phyloP scores from a whole-genome alignment of 1,140 invertebrate genomes.

The Chlorops oryzae region DNA sequence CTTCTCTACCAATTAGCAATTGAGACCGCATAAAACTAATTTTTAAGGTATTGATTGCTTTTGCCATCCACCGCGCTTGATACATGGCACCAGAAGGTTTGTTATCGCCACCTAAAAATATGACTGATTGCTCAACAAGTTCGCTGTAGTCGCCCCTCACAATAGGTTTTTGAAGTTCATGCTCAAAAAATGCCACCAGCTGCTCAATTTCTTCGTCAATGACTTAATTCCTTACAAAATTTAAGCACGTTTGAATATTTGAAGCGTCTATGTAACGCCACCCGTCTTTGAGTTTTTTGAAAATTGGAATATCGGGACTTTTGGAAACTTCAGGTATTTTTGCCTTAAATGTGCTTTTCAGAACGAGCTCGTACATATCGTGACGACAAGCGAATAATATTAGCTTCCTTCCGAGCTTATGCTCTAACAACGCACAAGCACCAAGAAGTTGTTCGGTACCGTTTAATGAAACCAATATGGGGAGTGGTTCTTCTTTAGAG shows the following conservation, averaged over 20 bases:
- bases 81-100: too few relatives aligned
- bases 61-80: too few relatives aligned
- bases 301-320: constrained; percentile 15
- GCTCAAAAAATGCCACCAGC: constrained; percentile 17
- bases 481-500: constrained; percentile 26
- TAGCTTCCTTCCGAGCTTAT: constrained; percentile 17
- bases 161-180: constrained; percentile 22
- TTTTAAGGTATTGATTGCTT: too few relatives aligned
- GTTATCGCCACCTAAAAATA: constrained; percentile 44
- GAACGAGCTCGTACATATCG: constrained; percentile 21
- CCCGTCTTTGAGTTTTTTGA: constrained; percentile 26
- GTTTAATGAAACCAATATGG: constrained; percentile 19
- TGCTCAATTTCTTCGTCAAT: constrained; percentile 1
- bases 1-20: too few relatives aligned
- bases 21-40: too few relatives aligned
- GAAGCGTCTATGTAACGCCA: constrained; percentile 25
- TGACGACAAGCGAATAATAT: constrained; percentile 22
- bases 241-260: not conserved
- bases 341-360: not conserved
- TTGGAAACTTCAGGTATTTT: not conserved
- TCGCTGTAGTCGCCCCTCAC: constrained; percentile 42
- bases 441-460: constrained; percentile 21
- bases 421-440: constrained; percentile 7
- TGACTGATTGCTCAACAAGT: constrained; percentile 41
- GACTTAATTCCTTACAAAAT: not conserved